Evolutionary conservation across 2,888 invertebrate genomes (phyloP).

Genomic region (Phyllotreta cruciferae): DNA sequence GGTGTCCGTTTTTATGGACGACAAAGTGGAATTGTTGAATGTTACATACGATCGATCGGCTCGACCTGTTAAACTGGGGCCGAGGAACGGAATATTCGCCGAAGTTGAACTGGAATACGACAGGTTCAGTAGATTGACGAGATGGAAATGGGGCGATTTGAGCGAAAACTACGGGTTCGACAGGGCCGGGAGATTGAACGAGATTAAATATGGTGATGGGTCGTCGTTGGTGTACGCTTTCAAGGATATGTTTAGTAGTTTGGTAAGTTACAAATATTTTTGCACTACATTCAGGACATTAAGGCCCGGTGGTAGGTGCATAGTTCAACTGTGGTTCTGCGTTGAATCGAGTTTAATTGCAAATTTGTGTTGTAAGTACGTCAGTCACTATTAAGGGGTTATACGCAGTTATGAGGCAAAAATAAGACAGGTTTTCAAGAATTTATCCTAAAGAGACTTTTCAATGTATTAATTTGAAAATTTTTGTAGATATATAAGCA

Average conservation of each 20-base stretch:
- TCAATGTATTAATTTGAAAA: too few relatives aligned
- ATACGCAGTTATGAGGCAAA: too few relatives aligned
- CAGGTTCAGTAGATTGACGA: slow-evolving; percentile 84
- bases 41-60: slow-evolving; percentile 88
- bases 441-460: too few relatives aligned
- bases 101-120: slow-evolving; percentile 93
- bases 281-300: too few relatives aligned
- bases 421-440: too few relatives aligned
- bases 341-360: too few relatives aligned
- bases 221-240: slow-evolving; percentile 91
- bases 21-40: slow-evolving; percentile 83
- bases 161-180: slow-evolving; percentile 92
- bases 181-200: slow-evolving; percentile 85
- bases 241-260: slow-evolving; percentile 87
- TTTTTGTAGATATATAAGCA: too few relatives aligned
- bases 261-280: slow-evolving; percentile 60
- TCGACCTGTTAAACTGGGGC: slow-evolving; percentile 84
- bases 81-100: slow-evolving; percentile 84
- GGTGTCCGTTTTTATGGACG: slow-evolving; percentile 87
- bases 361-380: too few relatives aligned
- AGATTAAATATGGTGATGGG: slow-evolving; percentile 90
- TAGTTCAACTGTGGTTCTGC: too few relatives aligned
- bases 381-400: too few relatives aligned
- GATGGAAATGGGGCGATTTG: slow-evolving; percentile 93
- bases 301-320: too few relatives aligned